Conservation (phyloP, 2,113 vertebrate genomes). For the Gorsachius goisagi region DNA sequence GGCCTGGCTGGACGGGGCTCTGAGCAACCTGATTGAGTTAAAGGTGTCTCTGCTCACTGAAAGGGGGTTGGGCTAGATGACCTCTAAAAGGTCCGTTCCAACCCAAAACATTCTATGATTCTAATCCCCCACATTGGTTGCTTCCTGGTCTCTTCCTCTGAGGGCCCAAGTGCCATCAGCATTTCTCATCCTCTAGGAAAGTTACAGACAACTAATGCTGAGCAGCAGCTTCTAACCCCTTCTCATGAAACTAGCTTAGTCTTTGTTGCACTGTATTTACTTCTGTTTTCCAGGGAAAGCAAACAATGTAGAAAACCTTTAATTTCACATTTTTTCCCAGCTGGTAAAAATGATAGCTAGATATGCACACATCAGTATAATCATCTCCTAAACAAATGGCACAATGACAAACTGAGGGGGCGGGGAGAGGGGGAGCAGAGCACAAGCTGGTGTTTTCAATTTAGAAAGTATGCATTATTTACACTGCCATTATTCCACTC, state of each 20-base stretch:
- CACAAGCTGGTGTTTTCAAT: slow-evolving; percentile 87
- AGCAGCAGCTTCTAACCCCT: slow-evolving; percentile 6
- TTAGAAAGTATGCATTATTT: slow-evolving; percentile 91
- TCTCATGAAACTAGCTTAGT: background rate
- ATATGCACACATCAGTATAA: slow-evolving; percentile 69
- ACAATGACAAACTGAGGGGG: slow-evolving; percentile 70
- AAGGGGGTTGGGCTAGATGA: no score
- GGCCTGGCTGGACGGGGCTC: no score
- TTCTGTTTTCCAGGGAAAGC: slow-evolving; percentile 64
- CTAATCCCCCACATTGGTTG: background rate
- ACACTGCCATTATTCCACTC: slow-evolving; percentile 88
- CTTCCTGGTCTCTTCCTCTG: background rate
- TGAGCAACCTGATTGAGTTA: no score
- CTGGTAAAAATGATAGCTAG: slow-evolving; percentile 69
- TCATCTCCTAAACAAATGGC: slow-evolving; percentile 84
- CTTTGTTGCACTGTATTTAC: slow-evolving; percentile 23
- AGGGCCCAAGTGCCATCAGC: background rate
- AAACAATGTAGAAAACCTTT: slow-evolving; percentile 70
- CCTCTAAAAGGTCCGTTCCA: no score
- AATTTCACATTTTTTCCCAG: slow-evolving; percentile 60
- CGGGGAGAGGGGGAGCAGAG: slow-evolving; percentile 58
- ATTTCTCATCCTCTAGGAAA: background rate
- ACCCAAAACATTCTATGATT: no score
- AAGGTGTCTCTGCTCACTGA: no score
- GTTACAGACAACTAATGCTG: background rate